Conservation (phyloP, 1,140 invertebrate species). For the Drosophila subobscura region DNA sequence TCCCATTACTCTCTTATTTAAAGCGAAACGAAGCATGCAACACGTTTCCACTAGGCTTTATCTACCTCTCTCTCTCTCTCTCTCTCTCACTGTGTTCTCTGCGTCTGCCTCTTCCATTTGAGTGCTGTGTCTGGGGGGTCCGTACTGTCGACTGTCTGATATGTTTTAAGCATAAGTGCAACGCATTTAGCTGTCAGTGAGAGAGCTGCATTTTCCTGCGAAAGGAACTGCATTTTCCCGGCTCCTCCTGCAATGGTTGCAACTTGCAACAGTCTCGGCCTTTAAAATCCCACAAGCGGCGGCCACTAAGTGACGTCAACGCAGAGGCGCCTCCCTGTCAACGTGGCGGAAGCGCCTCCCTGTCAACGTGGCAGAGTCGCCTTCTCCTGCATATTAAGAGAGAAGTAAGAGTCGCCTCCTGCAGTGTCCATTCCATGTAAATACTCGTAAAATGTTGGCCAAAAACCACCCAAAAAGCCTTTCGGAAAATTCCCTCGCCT, state of each 20-base stretch:
- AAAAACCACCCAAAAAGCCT: slow-evolving; percentile 29
- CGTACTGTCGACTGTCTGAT: slow-evolving; percentile 57
- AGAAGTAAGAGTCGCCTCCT: too few species aligned
- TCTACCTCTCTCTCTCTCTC: slow-evolving; percentile 22
- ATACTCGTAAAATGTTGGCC: slow-evolving; percentile 59
- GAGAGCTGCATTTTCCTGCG: slow-evolving; percentile 55
- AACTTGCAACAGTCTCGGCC: slow-evolving; percentile 39
- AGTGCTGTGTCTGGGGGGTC: slow-evolving; percentile 57
- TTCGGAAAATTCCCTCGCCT: slow-evolving; percentile 14
- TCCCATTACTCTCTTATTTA: too few species aligned
- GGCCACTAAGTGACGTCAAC: slow-evolving; percentile 48
- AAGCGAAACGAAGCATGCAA: slow-evolving; percentile 40
- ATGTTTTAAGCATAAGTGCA: slow-evolving; percentile 82
- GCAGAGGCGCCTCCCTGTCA: slow-evolving; percentile 18
- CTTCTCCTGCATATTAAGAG: too few species aligned
- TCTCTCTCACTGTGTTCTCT: slow-evolving; percentile 14
- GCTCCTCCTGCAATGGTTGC: neutral
- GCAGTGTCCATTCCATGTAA: slow-evolving; percentile 28
- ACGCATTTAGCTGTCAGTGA: slow-evolving; percentile 79
- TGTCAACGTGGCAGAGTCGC: too few species aligned
- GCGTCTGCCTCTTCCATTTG: slow-evolving; percentile 25
- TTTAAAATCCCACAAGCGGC: slow-evolving; percentile 55
- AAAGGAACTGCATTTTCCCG: slow-evolving; percentile 11
- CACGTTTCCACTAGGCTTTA: slow-evolving; percentile 21
- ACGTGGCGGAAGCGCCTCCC: slow-evolving; percentile 15